A percentile compares a stretch with the other conserved stretches of the same genome.
Evolutionary conservation across 2,888 invertebrate species (phyloP).

Genomic region (Notocelia uddmanniana): DNA sequence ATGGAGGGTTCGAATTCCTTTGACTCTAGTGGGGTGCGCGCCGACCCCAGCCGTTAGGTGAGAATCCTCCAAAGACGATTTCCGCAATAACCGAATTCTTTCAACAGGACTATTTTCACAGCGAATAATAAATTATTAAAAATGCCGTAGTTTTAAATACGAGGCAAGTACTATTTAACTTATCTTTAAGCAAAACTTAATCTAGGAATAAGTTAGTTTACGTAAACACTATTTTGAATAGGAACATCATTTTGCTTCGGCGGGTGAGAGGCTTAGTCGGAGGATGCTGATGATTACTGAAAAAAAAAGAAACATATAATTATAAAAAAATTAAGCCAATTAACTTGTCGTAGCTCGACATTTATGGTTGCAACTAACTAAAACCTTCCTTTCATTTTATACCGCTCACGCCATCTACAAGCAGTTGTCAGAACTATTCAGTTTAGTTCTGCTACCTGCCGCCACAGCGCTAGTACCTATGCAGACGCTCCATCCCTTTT

Average conservation of each 20-base stretch:
- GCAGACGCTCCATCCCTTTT: no score
- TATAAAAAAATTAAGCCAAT: no score
- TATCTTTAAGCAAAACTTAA: constrained; percentile 24
- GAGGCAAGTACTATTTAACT: constrained; percentile 16
- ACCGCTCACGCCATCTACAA: neutral
- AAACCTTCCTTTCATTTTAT: no score
- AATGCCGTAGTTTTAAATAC: constrained; percentile 12
- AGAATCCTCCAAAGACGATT: no score
- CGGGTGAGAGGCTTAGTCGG: constrained; percentile 33
- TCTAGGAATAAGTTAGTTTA: constrained; percentile 42
- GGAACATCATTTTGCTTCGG: constrained; percentile 43
- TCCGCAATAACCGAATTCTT: neutral
- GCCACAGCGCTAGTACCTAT: constrained; percentile 7
- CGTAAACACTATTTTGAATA: constrained; percentile 34
- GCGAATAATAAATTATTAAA: constrained; percentile 20
- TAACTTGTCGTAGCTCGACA: no score
- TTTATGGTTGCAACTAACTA: no score
- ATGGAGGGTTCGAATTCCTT: no score
- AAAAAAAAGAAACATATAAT: constrained; percentile 1
- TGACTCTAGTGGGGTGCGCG: no score
- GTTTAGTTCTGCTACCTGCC: neutral
- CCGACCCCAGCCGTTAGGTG: no score
- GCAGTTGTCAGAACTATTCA: neutral
- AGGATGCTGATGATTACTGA: constrained; percentile 22
- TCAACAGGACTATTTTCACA: neutral